phyloP scores from a whole-genome alignment of 2,888 invertebrate genomes.

The Chironomus riparius region DNA sequence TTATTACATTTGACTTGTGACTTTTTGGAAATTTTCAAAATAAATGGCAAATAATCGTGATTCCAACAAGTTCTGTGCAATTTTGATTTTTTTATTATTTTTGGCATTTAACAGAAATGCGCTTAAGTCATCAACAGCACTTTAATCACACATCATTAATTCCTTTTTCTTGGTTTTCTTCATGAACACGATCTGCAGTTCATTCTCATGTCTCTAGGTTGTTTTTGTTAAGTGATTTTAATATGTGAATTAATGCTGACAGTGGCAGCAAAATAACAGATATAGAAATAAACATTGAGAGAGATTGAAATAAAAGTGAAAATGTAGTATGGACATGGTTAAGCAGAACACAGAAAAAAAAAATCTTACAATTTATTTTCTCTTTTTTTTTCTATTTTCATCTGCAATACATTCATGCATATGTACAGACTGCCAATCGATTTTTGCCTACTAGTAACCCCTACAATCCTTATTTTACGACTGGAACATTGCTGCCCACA shows the following conservation, averaged over 20 bases:
- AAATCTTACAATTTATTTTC: not conserved
- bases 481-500: conserved; percentile 15
- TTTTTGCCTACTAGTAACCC: conserved; percentile 24
- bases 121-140: too few relatives aligned
- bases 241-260: not conserved
- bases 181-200: not conserved
- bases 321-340: too few relatives aligned
- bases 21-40: too few relatives aligned
- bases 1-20: too few relatives aligned
- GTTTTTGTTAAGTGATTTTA: not conserved
- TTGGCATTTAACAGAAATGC: too few relatives aligned
- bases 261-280: not conserved
- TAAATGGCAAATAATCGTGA: too few relatives aligned
- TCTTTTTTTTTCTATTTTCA: not conserved
- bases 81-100: too few relatives aligned
- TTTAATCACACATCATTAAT: too few relatives aligned
- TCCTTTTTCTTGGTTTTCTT: not conserved
- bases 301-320: too few relatives aligned
- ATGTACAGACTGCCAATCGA: conserved; percentile 26
- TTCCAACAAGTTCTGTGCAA: too few relatives aligned
- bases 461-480: conserved; percentile 20
- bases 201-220: not conserved
- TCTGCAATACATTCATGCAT: not conserved
- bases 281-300: too few relatives aligned
- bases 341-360: not conserved